Evolutionary conservation across 2,888 invertebrate genomes (phyloP).

Genomic region (Drosophila melanosoma): DNA sequence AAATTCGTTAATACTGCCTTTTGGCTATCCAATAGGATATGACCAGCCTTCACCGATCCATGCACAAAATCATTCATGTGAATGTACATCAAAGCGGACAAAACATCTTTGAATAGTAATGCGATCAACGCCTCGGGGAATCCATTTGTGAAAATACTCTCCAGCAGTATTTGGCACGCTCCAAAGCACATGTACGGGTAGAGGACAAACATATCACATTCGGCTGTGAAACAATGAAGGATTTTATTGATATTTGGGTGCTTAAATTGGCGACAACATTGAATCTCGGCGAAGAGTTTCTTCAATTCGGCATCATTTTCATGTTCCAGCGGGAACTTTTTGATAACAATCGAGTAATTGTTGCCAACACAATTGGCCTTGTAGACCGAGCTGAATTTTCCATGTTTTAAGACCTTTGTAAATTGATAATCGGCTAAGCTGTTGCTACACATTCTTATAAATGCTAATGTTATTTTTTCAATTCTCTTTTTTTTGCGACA

Average conservation of each 20-base stretch:
- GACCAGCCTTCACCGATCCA: constrained; percentile 93
- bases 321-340: constrained; percentile 91
- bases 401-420: constrained; percentile 90
- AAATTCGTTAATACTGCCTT: constrained; percentile 91
- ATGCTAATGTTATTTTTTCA: constrained; percentile 8
- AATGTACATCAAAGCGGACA: constrained; percentile 92
- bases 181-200: constrained; percentile 94
- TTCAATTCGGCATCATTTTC: constrained; percentile 87
- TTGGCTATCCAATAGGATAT: constrained; percentile 90
- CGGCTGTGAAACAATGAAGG: constrained; percentile 91
- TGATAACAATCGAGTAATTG: constrained; percentile 90
- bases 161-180: constrained; percentile 92
- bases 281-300: constrained; percentile 90
- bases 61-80: constrained; percentile 94
- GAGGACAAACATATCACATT: constrained; percentile 91
- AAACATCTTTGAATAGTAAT: constrained; percentile 91
- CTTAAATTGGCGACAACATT: constrained; percentile 90
- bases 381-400: constrained; percentile 88
- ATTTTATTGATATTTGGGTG: constrained; percentile 92
- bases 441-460: constrained; percentile 86
- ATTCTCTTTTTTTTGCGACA: constrained; percentile 9
- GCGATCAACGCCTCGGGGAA: constrained; percentile 93
- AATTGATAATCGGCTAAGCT: constrained; percentile 89
- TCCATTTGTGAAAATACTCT: constrained; percentile 90
- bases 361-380: constrained; percentile 89